Percentiles rank a stretch among this genome's conserved stretches.
phyloP scores from a whole-genome alignment of 2,797 vertebrate species.

The Spheniscus humboldti region DNA sequence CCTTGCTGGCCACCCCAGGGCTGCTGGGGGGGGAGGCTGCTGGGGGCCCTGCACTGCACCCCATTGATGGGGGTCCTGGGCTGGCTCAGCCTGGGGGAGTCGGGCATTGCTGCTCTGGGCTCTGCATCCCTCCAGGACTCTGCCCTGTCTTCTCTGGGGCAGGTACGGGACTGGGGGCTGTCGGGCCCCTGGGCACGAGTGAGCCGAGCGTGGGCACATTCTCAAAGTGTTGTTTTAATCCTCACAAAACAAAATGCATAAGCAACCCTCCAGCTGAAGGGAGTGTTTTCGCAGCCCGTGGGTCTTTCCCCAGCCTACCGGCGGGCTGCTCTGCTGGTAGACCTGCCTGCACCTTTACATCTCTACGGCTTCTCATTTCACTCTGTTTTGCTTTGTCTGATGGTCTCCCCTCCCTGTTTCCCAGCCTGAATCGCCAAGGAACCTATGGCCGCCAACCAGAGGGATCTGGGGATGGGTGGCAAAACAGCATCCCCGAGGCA shows the following conservation, averaged over 20 bases:
- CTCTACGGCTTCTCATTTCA: neutral
- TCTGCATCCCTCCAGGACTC: neutral
- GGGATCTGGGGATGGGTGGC: neutral
- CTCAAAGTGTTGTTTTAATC: neutral
- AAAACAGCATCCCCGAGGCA: neutral
- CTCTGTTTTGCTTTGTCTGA: neutral
- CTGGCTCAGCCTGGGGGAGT: accelerated
- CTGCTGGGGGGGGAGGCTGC: neutral
- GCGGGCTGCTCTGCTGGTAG: neutral
- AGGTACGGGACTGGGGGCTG: neutral
- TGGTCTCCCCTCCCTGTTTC: neutral
- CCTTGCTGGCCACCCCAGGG: neutral
- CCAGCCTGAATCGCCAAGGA: neutral
- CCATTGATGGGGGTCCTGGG: neutral
- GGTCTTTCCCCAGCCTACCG: neutral
- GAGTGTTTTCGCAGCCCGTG: neutral
- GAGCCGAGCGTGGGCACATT: accelerated
- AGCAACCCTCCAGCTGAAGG: neutral
- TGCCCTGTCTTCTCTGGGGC: accelerated
- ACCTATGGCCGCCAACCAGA: accelerated
- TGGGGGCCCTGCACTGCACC: neutral
- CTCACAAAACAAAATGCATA: accelerated
- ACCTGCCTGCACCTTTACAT: neutral
- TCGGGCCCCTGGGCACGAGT: accelerated
- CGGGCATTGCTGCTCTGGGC: accelerated